phyloP scores from a whole-genome alignment of 1,140 invertebrate genomes.

The Nasonia giraulti region DNA sequence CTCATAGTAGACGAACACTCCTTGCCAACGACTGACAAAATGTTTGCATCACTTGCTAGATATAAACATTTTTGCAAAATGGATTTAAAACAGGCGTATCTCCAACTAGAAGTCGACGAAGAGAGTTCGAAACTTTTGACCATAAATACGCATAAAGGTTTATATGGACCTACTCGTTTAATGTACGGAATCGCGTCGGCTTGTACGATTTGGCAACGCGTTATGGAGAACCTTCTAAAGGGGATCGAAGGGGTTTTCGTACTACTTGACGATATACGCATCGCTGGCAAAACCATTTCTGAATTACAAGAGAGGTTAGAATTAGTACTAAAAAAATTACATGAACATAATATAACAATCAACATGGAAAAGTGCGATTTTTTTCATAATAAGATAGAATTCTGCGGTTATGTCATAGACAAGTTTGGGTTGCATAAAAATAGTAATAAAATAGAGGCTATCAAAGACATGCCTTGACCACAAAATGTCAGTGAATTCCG shows the following conservation, averaged over 20 bases:
- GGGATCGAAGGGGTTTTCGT: not conserved
- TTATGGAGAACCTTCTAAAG: not conserved
- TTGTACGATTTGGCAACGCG: not conserved
- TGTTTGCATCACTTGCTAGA: not conserved
- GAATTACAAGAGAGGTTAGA: not conserved
- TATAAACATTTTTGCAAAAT: not conserved
- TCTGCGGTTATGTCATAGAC: not conserved
- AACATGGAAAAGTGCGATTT: conserved; percentile 12
- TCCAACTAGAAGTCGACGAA: conserved; percentile 1
- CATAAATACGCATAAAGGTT: not conserved
- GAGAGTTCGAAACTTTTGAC: not conserved
- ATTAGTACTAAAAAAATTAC: not conserved
- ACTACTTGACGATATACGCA: not conserved
- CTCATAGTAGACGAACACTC: not conserved
- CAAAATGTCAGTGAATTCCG: not conserved
- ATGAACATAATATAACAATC: conserved; percentile 23
- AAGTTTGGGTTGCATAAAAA: not conserved
- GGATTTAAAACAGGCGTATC: not conserved
- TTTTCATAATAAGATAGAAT: not conserved
- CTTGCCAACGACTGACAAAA: conserved; percentile 6
- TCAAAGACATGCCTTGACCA: not conserved
- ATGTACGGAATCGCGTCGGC: conserved; percentile 3
- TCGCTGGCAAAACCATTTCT: not conserved
- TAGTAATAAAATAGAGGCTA: not conserved
- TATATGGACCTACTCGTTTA: not conserved